Percentiles rank a stretch among this genome's conserved stretches.
phyloP scores from a whole-genome alignment of 2,888 invertebrate genomes.

The Oscheius sp. region DNA sequence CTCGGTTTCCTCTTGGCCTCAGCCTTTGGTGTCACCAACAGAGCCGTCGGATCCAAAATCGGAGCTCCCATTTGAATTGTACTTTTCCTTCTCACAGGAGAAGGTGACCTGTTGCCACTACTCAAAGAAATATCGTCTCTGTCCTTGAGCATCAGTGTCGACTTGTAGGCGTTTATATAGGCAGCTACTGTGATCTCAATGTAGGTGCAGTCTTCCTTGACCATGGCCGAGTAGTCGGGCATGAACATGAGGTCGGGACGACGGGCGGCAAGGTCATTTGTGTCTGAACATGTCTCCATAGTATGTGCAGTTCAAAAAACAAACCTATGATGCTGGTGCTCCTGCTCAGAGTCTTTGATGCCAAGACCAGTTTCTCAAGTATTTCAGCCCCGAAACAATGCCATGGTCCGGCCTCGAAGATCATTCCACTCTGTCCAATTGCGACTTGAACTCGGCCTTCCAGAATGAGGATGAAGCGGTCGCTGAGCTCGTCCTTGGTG shows the following conservation, averaged over 20 bases:
- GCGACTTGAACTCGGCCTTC: slow-evolving; percentile 86
- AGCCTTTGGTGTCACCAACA: slow-evolving; percentile 44
- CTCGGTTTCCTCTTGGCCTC: slow-evolving; percentile 11
- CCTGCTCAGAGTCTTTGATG: slow-evolving; percentile 53
- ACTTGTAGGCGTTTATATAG: slow-evolving; percentile 62
- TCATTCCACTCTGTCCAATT: slow-evolving; percentile 84
- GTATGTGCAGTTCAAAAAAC: background rate
- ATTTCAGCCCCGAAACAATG: slow-evolving; percentile 85
- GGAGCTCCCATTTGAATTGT: slow-evolving; percentile 39
- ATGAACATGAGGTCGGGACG: slow-evolving; percentile 63
- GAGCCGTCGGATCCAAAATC: slow-evolving; percentile 53
- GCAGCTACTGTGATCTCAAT: slow-evolving; percentile 58
- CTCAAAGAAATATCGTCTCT: slow-evolving; percentile 28
- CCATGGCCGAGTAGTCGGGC: slow-evolving; percentile 56
- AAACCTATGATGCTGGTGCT: slow-evolving; percentile 57
- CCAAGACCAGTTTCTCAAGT: slow-evolving; percentile 50
- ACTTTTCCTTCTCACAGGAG: slow-evolving; percentile 29
- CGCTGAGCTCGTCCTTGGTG: slow-evolving; percentile 77
- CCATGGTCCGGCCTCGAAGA: slow-evolving; percentile 95
- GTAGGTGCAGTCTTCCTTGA: slow-evolving; percentile 64
- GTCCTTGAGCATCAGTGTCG: slow-evolving; percentile 61
- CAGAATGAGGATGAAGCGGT: slow-evolving; percentile 90
- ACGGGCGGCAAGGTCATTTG: slow-evolving; percentile 49
- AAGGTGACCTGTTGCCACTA: slow-evolving; percentile 15
- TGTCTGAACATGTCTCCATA: slow-evolving; percentile 32